A percentile compares a stretch with the other conserved stretches of the same genome.
Evolutionary conservation across 92 coral and sea anemone species (phyloP).

Genomic region (Paragorgia papillata): DNA sequence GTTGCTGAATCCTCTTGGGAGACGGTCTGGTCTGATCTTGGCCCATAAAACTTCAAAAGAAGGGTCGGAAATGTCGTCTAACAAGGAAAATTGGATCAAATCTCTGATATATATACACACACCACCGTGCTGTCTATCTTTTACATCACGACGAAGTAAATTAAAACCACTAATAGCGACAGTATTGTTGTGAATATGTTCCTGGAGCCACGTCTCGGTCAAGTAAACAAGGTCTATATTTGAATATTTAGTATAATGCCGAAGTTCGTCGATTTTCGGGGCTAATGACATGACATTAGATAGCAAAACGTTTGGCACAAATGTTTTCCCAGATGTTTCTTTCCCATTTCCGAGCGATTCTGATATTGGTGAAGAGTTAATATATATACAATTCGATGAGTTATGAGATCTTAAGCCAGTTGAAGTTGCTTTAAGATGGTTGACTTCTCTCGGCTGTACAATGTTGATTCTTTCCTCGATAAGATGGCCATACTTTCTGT

Average conservation of each 20-base stretch:
- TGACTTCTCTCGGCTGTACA: conserved; percentile 14
- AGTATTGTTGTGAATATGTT: conserved; percentile 56
- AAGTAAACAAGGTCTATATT: conserved; percentile 59
- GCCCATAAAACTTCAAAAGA: conserved; percentile 61
- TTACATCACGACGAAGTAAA: conserved; percentile 62
- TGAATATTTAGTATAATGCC: conserved; percentile 49
- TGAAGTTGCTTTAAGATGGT: neutral
- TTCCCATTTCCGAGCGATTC: too few relatives aligned
- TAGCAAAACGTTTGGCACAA: conserved; percentile 53
- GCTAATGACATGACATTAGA: conserved; percentile 65
- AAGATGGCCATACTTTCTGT: conserved; percentile 34
- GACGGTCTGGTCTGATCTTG: conserved; percentile 53
- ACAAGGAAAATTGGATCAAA: conserved; percentile 35
- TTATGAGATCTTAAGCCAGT: conserved; percentile 24
- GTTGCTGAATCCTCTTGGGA: too few relatives aligned
- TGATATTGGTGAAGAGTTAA: too few relatives aligned
- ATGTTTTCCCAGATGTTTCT: conserved; percentile 1
- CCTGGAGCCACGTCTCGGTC: conserved; percentile 70
- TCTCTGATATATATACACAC: conserved; percentile 60
- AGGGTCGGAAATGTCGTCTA: conserved; percentile 46
- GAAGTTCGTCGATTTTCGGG: conserved; percentile 71
- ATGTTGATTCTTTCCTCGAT: conserved; percentile 32
- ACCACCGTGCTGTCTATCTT: conserved; percentile 52
- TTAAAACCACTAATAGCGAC: conserved; percentile 61
- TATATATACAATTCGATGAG: conserved; percentile 29